Evolutionary conservation across 2,113 vertebrate species (phyloP), one percentile per base, ranked within the genome.

Genomic region (Myotis davidii): DNA sequence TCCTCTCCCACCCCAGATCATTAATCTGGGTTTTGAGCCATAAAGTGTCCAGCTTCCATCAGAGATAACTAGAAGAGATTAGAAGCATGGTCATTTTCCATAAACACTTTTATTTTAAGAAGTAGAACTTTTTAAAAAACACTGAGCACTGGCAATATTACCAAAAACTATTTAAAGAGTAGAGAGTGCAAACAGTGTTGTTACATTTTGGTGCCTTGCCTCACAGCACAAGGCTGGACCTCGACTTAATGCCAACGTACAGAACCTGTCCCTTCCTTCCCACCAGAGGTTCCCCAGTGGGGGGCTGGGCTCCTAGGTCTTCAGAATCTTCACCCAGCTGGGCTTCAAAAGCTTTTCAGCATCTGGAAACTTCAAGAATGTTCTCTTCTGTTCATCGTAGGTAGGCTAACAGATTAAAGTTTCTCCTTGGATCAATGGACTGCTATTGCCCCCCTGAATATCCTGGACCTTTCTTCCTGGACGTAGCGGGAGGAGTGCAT

Each of bases 71-170:
- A 11, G 52, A 94, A 83, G 83, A 86, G 56, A 90, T 48, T 17
- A 54, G 70, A 91, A 88, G 50, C n/a, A 17, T 32, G 18, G 29
- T 81, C 65, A 95, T 85, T 89, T 59, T 84, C 95, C 64, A 87
- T 70, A 86, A 96, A 91, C 50, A 56, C 23, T 52, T 64, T 86
- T 73, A 85, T 87, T 96, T 94, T 92, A 96, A 94, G 70, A 92
- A 69, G 85, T 7, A 81, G 45, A 76, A 56, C 8, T 78, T 29
- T 78, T 85, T 70, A 85, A 69, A 4, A 94, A 79, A 92, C 37
- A n/a, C 16, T 16, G 39, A 56, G 59, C 29, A 48, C 37, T 89
- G 79, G 39, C 69, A 82, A 29, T 52, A 23, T 10, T 76, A 83
- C 8, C 12, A 85, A 69, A 77, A 37, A 88, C 67, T 94, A 72